Base-by-base conservation (phyloP, 1,140 invertebrate genomes). In the Macrobrachium rosenbergii region DNA sequence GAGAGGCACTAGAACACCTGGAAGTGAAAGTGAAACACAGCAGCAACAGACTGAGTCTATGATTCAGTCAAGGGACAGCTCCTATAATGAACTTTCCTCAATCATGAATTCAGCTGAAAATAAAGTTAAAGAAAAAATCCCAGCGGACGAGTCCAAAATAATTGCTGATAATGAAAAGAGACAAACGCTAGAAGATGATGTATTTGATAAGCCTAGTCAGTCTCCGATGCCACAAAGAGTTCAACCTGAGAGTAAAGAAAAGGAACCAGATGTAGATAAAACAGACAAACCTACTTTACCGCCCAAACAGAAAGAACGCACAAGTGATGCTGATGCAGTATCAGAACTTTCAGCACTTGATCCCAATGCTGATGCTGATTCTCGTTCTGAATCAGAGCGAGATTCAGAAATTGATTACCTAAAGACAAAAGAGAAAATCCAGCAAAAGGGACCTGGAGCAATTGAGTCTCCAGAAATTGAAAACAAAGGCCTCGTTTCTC, bases 351-450 rank as follows among this genome's bases (percentile, higher is more conserved):
- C 76, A 16, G 69, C 67, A 5, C 72, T 69, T 67, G 83, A 89
- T n/a, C 10, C 82, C 91, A 6, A 92, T 2, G 94, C 95, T 23
- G 92, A 94, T 17, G 93, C 94, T 80, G 92, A 92, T 28, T 95
- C 95, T 88, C 96, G 95, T n/a, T 96, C 96, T 0, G 96, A 95
- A 89, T 96, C 95, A 1, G 96, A 96, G 91, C 92, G 93, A 14
- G 95, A 95, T 90, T 95, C 94, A 0, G 95, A 95, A 89, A 93
- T 94, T 67, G 94, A 93, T 90, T 94, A 93, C 90, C 90, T 93
- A 85, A 91, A 91, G 67, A 92, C 92, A 77, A 93, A 93, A 86
- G 91, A 90, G 6, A 91, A 89, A 62, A 60, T 88, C 37, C 75
- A 89, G 60, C 88, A 88, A 67, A 80, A 67, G 19, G 83, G 78